A percentile compares a stretch with the other conserved stretches of the same genome.
Evolutionary conservation across 2,113 vertebrate genomes (phyloP).

Genomic region (Prietella phreatophila): DNA sequence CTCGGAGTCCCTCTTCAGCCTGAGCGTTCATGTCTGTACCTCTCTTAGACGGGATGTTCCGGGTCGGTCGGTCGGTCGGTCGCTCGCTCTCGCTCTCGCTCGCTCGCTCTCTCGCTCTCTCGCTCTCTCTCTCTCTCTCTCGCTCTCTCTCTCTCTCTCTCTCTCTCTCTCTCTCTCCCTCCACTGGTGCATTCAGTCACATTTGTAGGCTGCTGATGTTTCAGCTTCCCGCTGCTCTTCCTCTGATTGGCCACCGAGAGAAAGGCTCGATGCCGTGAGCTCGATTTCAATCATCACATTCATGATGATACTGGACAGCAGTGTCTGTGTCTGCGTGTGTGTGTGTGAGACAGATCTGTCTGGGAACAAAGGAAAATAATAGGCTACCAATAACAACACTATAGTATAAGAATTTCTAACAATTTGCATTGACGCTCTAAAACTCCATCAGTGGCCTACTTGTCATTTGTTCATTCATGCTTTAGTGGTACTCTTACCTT

Average conservation of each 20-base stretch:
- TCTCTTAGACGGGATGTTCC: constrained; percentile 20
- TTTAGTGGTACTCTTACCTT: not conserved
- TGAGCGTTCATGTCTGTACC: constrained; percentile 73
- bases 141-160: not conserved
- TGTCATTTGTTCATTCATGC: not conserved
- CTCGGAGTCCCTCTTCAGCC: constrained; percentile 76
- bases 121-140: not conserved
- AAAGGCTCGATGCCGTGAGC: not conserved
- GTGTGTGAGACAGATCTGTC: not conserved
- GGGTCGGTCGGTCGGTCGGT: not conserved
- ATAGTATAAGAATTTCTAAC: not conserved
- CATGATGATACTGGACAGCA: constrained; percentile 29
- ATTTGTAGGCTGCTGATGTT: constrained; percentile 50
- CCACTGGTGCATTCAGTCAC: not conserved
- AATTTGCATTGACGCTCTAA: not conserved
- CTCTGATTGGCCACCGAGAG: constrained; percentile 46
- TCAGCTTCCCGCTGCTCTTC: constrained; percentile 40
- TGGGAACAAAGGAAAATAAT: not conserved
- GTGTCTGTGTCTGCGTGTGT: not conserved
- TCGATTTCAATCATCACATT: constrained; percentile 13
- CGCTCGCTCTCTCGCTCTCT: no score
- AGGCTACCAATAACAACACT: not conserved
- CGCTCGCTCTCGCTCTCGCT: not conserved
- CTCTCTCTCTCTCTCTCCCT: no score
- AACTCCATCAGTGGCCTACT: not conserved